phyloP scores from a whole-genome alignment of 2,113 vertebrate genomes.

The Gracilinanus agilis region DNA sequence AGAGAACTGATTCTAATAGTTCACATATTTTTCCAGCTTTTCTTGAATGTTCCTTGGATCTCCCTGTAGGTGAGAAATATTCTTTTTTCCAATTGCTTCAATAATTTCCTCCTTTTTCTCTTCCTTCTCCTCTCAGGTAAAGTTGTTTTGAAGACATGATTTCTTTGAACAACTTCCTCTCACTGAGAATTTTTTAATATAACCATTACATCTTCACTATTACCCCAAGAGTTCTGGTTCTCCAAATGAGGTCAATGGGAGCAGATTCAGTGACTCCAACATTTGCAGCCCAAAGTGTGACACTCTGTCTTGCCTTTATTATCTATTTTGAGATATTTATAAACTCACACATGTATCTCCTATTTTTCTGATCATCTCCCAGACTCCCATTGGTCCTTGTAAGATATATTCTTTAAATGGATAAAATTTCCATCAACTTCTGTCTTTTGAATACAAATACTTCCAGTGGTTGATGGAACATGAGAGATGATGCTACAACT shows the following conservation, averaged over 20 bases:
- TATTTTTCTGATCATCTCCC: conserved; percentile 90
- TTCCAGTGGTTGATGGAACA: conserved; percentile 91
- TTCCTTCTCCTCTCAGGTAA: conserved; percentile 81
- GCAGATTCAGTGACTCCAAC: conserved; percentile 91
- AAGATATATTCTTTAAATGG: conserved; percentile 89
- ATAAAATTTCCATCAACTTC: conserved; percentile 95
- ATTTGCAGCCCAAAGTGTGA: conserved; percentile 94
- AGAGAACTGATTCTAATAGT: conserved; percentile 60
- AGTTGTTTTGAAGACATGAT: conserved; percentile 89
- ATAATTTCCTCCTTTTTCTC: conserved; percentile 78
- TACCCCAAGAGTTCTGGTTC: conserved; percentile 92
- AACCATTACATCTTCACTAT: conserved; percentile 90
- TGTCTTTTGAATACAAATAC: conserved; percentile 90
- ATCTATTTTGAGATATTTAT: conserved; percentile 93
- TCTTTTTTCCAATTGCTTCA: conserved; percentile 84
- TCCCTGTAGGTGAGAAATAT: conserved; percentile 80
- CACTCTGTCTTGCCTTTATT: conserved; percentile 93
- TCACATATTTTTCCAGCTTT: conserved; percentile 92
- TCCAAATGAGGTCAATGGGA: conserved; percentile 95
- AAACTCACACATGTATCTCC: conserved; percentile 87
- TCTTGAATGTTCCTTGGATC: conserved; percentile 75
- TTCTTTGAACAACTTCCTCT: conserved; percentile 94
- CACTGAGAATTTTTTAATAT: conserved; percentile 91
- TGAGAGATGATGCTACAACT: conserved; percentile 94
- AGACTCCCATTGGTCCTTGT: conserved; percentile 94